phyloP scores from a whole-genome alignment of 2,888 invertebrate genomes.

The Polydrusus cervinus region DNA sequence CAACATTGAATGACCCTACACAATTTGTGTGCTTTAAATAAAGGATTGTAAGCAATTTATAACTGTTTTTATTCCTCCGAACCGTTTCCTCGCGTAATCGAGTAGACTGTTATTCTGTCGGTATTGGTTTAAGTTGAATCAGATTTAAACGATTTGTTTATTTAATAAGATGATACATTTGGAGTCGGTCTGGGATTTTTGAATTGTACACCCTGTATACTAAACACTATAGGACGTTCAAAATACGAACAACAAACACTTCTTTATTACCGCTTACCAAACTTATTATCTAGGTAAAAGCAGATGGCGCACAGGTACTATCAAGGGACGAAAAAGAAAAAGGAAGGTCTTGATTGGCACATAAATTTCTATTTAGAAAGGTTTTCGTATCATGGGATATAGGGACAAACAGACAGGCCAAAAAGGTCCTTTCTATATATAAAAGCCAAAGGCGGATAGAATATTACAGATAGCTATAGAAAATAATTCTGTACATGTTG shows the following conservation, averaged over 20 bases:
- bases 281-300: slow-evolving; percentile 51
- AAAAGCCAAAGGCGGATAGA: slow-evolving; percentile 16
- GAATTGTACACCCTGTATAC: too few relatives aligned
- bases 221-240: neutral
- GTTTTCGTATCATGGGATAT: slow-evolving; percentile 46
- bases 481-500: neutral
- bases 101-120: too few relatives aligned
- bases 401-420: slow-evolving; percentile 35
- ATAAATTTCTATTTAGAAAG: slow-evolving; percentile 55
- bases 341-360: slow-evolving; percentile 50
- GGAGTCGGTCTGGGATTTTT: too few relatives aligned
- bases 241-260: slow-evolving; percentile 21
- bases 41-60: too few relatives aligned
- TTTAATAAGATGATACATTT: too few relatives aligned
- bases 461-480: slow-evolving; percentile 10
- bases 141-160: too few relatives aligned
- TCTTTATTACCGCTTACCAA: slow-evolving; percentile 26
- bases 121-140: too few relatives aligned
- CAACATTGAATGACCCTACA: too few relatives aligned
- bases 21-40: too few relatives aligned
- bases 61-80: too few relatives aligned
- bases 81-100: too few relatives aligned
- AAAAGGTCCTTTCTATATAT: slow-evolving; percentile 40
- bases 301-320: slow-evolving; percentile 54
- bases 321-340: slow-evolving; percentile 48